phyloP scores from a whole-genome alignment of 2,888 invertebrate species.

The Orthosia incerta region DNA sequence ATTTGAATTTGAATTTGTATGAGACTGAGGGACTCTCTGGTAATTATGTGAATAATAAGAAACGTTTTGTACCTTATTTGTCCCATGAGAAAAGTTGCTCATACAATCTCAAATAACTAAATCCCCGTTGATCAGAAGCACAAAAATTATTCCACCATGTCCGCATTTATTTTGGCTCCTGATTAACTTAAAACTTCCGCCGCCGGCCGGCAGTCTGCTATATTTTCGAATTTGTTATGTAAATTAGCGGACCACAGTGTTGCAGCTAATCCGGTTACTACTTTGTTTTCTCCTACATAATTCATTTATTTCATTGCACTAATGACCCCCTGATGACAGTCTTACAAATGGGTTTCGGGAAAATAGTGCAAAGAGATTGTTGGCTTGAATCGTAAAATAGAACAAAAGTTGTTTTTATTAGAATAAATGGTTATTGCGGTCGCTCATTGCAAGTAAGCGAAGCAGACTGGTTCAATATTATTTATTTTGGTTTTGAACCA shows the following conservation, averaged over 20 bases:
- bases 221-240: slow-evolving; percentile 58
- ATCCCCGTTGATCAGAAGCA: slow-evolving; percentile 11
- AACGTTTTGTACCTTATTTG: no score
- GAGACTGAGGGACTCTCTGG: no score
- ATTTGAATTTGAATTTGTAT: no score
- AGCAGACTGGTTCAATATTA: no score
- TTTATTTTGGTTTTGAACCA: no score
- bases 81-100: background rate
- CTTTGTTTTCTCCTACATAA: slow-evolving; percentile 54
- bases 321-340: slow-evolving; percentile 56
- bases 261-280: slow-evolving; percentile 56
- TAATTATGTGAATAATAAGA: no score
- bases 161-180: slow-evolving; percentile 25
- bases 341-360: slow-evolving; percentile 45
- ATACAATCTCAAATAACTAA: background rate
- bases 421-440: background rate
- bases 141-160: slow-evolving; percentile 12
- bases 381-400: background rate
- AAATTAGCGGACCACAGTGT: slow-evolving; percentile 46
- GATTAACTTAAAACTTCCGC: slow-evolving; percentile 49
- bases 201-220: slow-evolving; percentile 29
- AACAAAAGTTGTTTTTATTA: background rate
- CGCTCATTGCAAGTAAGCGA: background rate
- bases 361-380: slow-evolving; percentile 13
- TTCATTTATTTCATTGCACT: slow-evolving; percentile 55